phyloP scores from a whole-genome alignment of 2,888 invertebrate genomes.

The Ganaspis brasiliensis region DNA sequence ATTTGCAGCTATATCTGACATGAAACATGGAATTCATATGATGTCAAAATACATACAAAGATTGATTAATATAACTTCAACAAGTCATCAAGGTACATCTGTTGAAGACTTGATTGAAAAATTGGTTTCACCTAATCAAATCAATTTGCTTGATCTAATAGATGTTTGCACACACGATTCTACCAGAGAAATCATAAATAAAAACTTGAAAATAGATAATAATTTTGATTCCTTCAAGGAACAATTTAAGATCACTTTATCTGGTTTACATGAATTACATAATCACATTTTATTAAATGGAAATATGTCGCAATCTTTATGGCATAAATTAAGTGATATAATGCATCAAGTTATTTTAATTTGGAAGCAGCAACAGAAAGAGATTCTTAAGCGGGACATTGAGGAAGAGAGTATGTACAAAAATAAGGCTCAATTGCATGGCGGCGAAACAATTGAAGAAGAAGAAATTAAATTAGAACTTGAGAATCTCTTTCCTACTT shows the following conservation, averaged over 20 bases:
- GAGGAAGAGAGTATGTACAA: conserved; percentile 91
- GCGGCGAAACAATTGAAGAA: conserved; percentile 87
- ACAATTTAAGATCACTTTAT: conserved; percentile 85
- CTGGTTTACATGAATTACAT: conserved; percentile 86
- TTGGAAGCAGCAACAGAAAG: conserved; percentile 90
- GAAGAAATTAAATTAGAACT: conserved; percentile 85
- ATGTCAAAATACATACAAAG: conserved; percentile 83
- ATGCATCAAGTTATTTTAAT: conserved; percentile 85
- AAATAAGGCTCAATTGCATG: conserved; percentile 85
- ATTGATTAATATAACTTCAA: conserved; percentile 76
- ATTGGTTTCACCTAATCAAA: conserved; percentile 78
- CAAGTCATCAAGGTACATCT: conserved; percentile 56
- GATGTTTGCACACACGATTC: conserved; percentile 80
- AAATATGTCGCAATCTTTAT: conserved; percentile 80
- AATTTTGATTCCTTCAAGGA: conserved; percentile 77
- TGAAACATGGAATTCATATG: conserved; percentile 84
- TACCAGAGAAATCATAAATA: conserved; percentile 79
- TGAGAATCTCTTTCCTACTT: conserved; percentile 86
- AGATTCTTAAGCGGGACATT: conserved; percentile 85
- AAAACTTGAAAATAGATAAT: conserved; percentile 70
- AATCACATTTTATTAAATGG: conserved; percentile 85
- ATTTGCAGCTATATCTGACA: conserved; percentile 85
- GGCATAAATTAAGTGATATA: conserved; percentile 82
- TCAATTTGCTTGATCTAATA: conserved; percentile 78
- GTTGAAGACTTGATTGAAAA: conserved; percentile 78